Evolutionary conservation across 2,113 vertebrate species (phyloP).

Genomic region (Zeus faber): DNA sequence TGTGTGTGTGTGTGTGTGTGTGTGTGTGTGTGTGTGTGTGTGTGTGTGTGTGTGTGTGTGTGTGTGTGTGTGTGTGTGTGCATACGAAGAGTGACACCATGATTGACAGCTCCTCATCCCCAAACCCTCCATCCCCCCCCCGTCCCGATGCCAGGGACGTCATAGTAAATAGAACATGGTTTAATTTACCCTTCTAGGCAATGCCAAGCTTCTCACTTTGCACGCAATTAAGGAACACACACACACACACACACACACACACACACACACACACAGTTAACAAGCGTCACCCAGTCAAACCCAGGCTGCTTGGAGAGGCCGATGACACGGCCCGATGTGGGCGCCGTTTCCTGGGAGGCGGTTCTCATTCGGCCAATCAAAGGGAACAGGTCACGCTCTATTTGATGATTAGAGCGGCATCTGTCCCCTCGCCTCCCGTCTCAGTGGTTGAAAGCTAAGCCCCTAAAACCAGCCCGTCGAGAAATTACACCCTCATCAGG

Average conservation of each 20-base stretch:
- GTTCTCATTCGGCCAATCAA: constrained; percentile 64
- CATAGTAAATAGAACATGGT: constrained; percentile 56
- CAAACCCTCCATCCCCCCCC: too few species aligned
- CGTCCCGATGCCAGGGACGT: constrained; percentile 44
- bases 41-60: neutral
- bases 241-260: constrained; percentile 6
- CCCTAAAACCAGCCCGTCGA: constrained; percentile 11
- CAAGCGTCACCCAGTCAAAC: constrained; percentile 2
- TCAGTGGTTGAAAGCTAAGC: constrained; percentile 18
- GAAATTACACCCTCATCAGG: neutral
- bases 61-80: neutral
- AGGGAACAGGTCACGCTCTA: constrained; percentile 64
- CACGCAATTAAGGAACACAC: constrained; percentile 22
- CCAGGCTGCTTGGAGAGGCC: constrained; percentile 52
- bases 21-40: neutral
- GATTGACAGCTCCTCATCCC: constrained; percentile 57
- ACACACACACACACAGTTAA: neutral
- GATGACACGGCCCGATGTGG: constrained; percentile 50
- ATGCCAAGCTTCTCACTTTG: constrained; percentile 28
- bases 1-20: neutral
- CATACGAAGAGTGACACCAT: constrained; percentile 3
- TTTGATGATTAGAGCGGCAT: constrained; percentile 66
- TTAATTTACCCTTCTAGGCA: constrained; percentile 53
- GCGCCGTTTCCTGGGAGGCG: constrained; percentile 44
- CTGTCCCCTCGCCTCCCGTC: constrained; percentile 55